Evolutionary conservation across 1,140 invertebrate genomes (phyloP).

Genomic region (Gonioctena quinquepunctata): DNA sequence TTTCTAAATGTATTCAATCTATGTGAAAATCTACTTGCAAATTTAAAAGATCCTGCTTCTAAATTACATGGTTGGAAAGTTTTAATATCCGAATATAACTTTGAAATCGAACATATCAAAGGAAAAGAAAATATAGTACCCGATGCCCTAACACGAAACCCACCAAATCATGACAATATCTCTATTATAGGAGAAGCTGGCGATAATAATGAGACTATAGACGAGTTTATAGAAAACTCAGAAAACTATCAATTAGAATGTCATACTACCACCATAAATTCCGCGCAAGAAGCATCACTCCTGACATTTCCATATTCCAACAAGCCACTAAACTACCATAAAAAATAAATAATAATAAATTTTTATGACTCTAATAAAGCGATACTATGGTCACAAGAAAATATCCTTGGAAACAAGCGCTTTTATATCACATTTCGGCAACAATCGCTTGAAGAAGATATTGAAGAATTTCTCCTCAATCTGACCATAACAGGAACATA

Average conservation of each 20-base stretch:
- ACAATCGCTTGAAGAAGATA: neutral
- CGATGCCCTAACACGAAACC: neutral
- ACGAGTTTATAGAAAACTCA: neutral
- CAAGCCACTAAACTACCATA: constrained; percentile 9
- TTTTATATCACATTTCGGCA: neutral
- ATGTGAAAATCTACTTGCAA: no score
- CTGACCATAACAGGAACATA: neutral
- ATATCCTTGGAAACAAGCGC: neutral
- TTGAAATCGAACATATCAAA: neutral
- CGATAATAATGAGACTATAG: neutral
- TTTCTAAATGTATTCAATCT: no score
- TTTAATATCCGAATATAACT: neutral
- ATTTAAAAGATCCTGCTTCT: neutral
- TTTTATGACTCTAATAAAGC: neutral
- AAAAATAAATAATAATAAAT: constrained; percentile 17
- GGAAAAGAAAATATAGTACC: neutral
- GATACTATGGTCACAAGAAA: neutral
- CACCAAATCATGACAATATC: no score
- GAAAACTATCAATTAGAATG: no score
- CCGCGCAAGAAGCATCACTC: constrained; percentile 8
- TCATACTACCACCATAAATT: no score
- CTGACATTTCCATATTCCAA: neutral
- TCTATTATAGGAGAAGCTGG: neutral
- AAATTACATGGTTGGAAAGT: neutral
- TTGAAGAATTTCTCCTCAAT: neutral